Evolutionary conservation across 30 jellyfish, hydroid and myxozoan genomes (phyloP), one percentile per base, ranked within the genome.

Genomic region (Aurelia coerulea): DNA sequence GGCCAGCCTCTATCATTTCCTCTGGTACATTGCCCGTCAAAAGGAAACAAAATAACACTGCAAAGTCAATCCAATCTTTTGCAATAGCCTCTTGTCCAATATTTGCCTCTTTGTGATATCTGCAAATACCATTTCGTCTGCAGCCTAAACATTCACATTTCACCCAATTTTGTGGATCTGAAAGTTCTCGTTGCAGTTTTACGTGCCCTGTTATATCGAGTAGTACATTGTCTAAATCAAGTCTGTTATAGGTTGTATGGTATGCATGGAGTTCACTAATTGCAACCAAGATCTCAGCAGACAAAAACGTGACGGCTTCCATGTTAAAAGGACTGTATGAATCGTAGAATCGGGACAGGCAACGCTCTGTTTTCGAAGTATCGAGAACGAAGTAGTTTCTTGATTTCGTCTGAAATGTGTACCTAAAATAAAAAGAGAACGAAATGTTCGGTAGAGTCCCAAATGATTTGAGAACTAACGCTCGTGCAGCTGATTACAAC

Each of bases 191-290:
- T 31, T 60, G 52, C 67, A 90, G 67, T 50, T 39, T 72, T 60
- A 90, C 95, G 69, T 90, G 97, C 2, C 97, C 95, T 29, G 85
- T 51, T 60, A 49, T 39, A 66, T 90, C 97, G 41, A 90, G 73
- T 17, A 41, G 63, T 4, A 91, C 71, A 74, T 85, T 80, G 56
- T 80, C 90, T 49, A 67, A 76, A 76, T 50, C 53, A 11, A 91
- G 53, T 1, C 64, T 50, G 59, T 78, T 70, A 65, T 91, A 91
- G 2, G 83, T 65, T 35, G 85, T 68, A 60, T 74, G 62, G 56
- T 65, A 60, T 1, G 80, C 73, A 37, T 91, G 96, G 17, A 91
- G 88, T 18, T 74, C 78, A 23, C 85, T 75, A 65, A 91, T 62
- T 6, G 98, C 96, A 29, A 76, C 62, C 33, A 91, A 10, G 34